phyloP scores from a whole-genome alignment of 2,888 invertebrate species.

The Bedellia somnulentella region DNA sequence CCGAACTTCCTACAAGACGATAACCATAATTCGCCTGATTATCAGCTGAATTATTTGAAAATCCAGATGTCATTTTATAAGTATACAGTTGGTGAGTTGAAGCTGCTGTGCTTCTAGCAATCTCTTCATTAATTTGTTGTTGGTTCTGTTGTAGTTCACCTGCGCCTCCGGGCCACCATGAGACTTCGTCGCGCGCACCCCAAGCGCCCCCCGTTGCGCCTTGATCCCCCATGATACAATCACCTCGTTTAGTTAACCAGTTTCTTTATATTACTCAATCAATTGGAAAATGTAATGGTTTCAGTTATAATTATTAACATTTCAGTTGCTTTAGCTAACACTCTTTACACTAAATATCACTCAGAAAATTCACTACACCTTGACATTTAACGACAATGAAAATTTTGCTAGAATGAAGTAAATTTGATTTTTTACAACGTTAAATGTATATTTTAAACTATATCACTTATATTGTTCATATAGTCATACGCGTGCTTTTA shows the following conservation, averaged over 20 bases:
- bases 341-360: too few relatives aligned
- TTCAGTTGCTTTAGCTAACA: conserved; percentile 27
- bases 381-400: too few relatives aligned
- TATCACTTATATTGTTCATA: too few relatives aligned
- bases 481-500: conserved; percentile 4
- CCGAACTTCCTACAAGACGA: conserved; percentile 66
- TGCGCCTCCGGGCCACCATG: conserved; percentile 56
- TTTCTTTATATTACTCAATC: conserved; percentile 36
- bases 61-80: conserved; percentile 85
- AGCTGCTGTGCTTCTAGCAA: conserved; percentile 43
- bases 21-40: conserved; percentile 71
- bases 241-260: conserved; percentile 43
- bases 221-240: conserved; percentile 53
- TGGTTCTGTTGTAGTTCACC: conserved; percentile 46
- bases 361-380: too few relatives aligned
- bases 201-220: conserved; percentile 59
- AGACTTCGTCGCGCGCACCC: conserved; percentile 62
- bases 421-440: too few relatives aligned
- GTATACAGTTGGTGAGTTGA: conserved; percentile 75
- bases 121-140: conserved; percentile 52
- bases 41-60: conserved; percentile 70
- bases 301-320: conserved; percentile 27
- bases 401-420: too few relatives aligned
- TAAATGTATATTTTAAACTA: too few relatives aligned
- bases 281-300: conserved; percentile 24